Evolutionary conservation across 2,797 vertebrate species (phyloP), one percentile per base, ranked within the genome.

Genomic region (Leucoraja ocellata): DNA sequence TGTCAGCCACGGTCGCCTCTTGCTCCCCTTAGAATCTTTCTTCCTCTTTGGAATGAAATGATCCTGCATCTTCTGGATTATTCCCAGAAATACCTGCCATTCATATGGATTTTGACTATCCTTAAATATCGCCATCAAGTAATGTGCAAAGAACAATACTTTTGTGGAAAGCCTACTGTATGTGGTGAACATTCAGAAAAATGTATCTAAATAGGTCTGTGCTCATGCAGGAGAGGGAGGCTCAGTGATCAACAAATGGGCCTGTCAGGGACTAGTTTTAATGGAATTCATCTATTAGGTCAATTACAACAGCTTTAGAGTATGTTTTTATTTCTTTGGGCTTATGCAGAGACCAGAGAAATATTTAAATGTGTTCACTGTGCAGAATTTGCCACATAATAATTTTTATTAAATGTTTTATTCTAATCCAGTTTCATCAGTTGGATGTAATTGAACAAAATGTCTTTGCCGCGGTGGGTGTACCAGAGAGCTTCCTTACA

Each of bases 401-500:
- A 13, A 54, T 46, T 86, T 54, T 73, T 23, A 71, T 28, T 65
- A 71, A 90, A 73, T 63, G 10, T 68, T 93, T 63, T 92, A 58
- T 93, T 94, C 93, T 16, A 91, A 94, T 25, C 94, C 73, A 99
- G 98, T 98, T 98, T 94, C 96, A 95, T 91, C 96, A 97, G 93
- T 95, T 99, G 94, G 98, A 97, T 23, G 94, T 95, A n/a, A 94
- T 97, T 39, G 98, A 99, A 95, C 98, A 98, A 95, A 99, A 96
- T 94, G 97, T 98, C 94, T 96, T 96, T 0, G 94, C 97, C 0
- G 94, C 96, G 61, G 94, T 99, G 18, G 98, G 98, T 4, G 97
- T 99, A 0, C 96, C 98, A 0, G 99, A 99, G 96, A 98, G 98
- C 93, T 98, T 98, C 58, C 95, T 99, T 73, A 97, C 96, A 0